Base-by-base conservation (phyloP, 2,113 vertebrate species). In the Thalassoma bifasciatum region DNA sequence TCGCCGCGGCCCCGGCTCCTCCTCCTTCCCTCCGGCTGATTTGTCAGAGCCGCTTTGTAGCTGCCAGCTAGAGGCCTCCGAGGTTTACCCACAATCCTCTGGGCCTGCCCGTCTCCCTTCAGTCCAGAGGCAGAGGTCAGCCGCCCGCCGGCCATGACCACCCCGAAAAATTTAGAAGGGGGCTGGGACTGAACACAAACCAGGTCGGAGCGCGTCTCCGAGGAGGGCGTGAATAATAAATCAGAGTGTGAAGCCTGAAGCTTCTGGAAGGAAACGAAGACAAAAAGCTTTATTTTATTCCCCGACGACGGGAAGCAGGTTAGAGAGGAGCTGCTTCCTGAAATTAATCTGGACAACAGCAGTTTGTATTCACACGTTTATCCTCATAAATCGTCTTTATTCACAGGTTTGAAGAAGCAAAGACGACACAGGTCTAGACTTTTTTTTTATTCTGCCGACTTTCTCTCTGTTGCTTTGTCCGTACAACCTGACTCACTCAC, bases 11-110 rank as follows among this genome's bases (percentile, higher is more conserved):
- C 40, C 37, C 61, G 2, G 37, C 77, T 67, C 62, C 86, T 72
- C 77, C 79, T 70, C 46, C 42, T 59, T 13, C 87, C 82, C 82
- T 78, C 82, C 22, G 77, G 86, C 86, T 42, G 37, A 40, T 87
- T 66, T 78, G 72, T 73, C 64, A 78, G 72, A 70, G 64, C 59
- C 4, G 64, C 86, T 88, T 87, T 84, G 75, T 84, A 85, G 67
- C 68, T 1, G 72, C 72, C 72, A 49, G 22, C 40, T 13, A 3
- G 51, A 30, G 47, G 53, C 81, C 81, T 83, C 51, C 0, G 38
- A 81, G 86, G 72, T 78, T 86, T 85, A 78, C 83, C 82, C 85
- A 67, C 75, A 79, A 74, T 82, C 83, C 83, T 77, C 23, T 0
- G 50, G 75, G 77, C 59, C 1, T 23, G n/a, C 51, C 24, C 61